These are phyloP conservation scores for Cydia amplana DNA, from an alignment of 1,140 invertebrate genomes.

Conservation along the genomic window DNA sequence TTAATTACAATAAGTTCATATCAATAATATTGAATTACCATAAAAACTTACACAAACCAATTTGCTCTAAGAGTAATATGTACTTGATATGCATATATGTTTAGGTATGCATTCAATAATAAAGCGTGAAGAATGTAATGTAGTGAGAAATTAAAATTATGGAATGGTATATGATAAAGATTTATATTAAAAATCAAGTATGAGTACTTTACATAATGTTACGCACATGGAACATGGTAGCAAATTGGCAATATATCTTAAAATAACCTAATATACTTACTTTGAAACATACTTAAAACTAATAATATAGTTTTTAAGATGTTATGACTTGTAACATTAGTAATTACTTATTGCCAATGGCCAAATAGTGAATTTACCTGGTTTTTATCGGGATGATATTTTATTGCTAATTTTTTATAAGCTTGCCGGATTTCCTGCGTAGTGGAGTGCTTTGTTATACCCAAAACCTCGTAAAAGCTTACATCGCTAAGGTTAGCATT, in stretches of 20 bases:
- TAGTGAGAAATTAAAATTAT: background rate
- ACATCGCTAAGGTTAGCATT: constrained; percentile 56
- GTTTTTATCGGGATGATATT: constrained; percentile 93
- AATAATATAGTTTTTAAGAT: too few relatives aligned
- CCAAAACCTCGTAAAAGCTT: constrained; percentile 85
- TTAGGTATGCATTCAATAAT: background rate
- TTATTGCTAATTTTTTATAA: constrained; percentile 90
- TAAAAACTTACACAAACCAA: background rate
- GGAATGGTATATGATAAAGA: too few relatives aligned
- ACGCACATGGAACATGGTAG: too few relatives aligned
- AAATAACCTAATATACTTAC: too few relatives aligned
- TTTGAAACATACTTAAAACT: too few relatives aligned
- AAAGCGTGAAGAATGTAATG: background rate
- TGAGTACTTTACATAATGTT: too few relatives aligned
- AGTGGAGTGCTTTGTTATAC: constrained; percentile 84
- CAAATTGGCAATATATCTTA: too few relatives aligned
- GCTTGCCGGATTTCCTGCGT: constrained; percentile 88
- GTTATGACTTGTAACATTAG: background rate
- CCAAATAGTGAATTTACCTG: constrained; percentile 76
- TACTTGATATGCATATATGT: constrained; percentile 15
- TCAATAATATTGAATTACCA: constrained; percentile 25
- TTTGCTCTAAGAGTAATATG: too few relatives aligned
- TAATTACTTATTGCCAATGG: background rate
- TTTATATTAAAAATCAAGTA: too few relatives aligned
- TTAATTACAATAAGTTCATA: too few relatives aligned